Evolutionary conservation across 2,797 vertebrate species (phyloP).

Genomic region (Lithobates sylvaticus): DNA sequence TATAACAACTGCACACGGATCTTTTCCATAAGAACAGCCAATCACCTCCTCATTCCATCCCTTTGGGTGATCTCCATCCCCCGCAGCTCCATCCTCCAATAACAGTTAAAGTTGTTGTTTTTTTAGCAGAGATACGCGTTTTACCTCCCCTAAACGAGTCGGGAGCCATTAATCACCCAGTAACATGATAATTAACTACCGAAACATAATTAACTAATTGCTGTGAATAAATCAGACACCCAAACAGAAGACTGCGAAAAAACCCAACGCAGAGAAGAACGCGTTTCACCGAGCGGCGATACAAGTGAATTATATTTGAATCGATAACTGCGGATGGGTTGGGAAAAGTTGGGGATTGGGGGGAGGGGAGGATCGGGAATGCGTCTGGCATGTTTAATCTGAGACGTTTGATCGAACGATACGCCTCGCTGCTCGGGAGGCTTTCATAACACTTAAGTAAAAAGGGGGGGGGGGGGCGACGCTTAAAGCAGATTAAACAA

Average conservation of each 20-base stretch:
- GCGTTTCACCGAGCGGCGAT: constrained; percentile 32
- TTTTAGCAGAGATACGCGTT: neutral
- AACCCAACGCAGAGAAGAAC: constrained; percentile 20
- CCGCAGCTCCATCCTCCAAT: constrained; percentile 22
- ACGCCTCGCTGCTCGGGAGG: neutral
- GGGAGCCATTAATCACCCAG: constrained; percentile 40
- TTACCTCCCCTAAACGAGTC: constrained; percentile 27
- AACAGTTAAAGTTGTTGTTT: constrained; percentile 3
- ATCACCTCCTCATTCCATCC: constrained; percentile 4
- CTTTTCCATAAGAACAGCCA: neutral
- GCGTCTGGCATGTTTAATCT: neutral
- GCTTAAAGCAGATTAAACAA: constrained; percentile 10
- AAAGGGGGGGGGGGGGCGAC: neutral
- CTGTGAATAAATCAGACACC: constrained; percentile 50
- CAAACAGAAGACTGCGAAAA: constrained; percentile 29
- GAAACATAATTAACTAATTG: constrained; percentile 49
- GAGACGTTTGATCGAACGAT: constrained; percentile 14
- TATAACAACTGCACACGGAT: neutral
- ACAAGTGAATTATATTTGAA: constrained; percentile 17
- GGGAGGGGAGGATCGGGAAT: neutral
- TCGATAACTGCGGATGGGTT: constrained; percentile 8
- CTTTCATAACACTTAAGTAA: neutral
- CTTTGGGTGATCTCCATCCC: constrained; percentile 21
- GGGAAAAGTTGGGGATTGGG: neutral
- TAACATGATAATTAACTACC: constrained; percentile 56